Evolutionary conservation across 1,140 invertebrate genomes (phyloP), one percentile per base, ranked within the genome.

Genomic region (Anagrus nilaparvatae): DNA sequence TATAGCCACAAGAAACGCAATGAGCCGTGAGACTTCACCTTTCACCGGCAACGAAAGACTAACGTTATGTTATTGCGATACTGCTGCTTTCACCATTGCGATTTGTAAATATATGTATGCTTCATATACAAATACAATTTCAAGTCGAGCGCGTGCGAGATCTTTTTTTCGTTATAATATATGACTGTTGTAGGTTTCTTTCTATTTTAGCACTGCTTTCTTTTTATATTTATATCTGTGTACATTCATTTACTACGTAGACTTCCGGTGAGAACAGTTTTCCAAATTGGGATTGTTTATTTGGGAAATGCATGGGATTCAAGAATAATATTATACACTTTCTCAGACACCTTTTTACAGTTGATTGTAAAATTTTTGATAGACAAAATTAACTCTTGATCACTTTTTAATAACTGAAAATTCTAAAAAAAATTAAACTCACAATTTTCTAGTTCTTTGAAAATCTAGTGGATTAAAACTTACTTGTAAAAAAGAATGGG

Each of bases 111-210:
- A 5, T 30, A 18, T 20, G 29, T 10, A 7, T 8, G 16, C 33
- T 12, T 33, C 17, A 21, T 40, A 35, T 14, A 21, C 34, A 34
- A 27, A 32, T 31, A 17, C 23, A 32, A 17, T 13, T 25, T 42
- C 44, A 49, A 50, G 44, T 52, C 44, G 32, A 41, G 39, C 41
- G 50, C 38, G 38, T 39, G 35, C 40, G 37, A 44, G 25, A 25
- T 30, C 19, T 13, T 20, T 12, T 16, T 29, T 17, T 4, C 20
- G 17, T n/a, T n/a, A 24, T 25, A 12, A 7, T 27, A 9, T 29
- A 5, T 30, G 16, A 20, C 19, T 31, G 2, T 31, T 9, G 18
- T 20, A 23, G n/a, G 21, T 24, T 16, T 18, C 25, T 34, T 24
- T 29, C 33, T 37, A 46, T 46, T 38, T 46, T 46, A 16, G 28